Evolutionary conservation across 2,888 invertebrate species (phyloP).

Genomic region (Caradrina kadenii): DNA sequence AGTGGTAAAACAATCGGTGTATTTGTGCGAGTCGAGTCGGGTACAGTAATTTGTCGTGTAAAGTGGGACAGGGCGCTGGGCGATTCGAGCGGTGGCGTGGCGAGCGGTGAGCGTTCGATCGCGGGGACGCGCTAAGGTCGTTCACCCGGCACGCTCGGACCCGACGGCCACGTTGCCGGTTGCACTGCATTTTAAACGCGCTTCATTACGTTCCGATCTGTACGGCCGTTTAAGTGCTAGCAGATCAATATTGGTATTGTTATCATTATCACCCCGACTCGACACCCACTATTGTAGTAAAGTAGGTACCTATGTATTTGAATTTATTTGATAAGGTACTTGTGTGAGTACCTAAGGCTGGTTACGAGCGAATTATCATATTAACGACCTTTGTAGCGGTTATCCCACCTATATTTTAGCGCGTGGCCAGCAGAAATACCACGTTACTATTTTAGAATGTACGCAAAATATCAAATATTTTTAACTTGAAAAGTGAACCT

Average conservation of each 20-base stretch:
- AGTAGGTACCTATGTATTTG: conserved; percentile 29
- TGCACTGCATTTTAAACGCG: conserved; percentile 70
- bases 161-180: conserved; percentile 67
- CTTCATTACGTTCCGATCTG: conserved; percentile 72
- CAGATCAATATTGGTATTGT: conserved; percentile 67
- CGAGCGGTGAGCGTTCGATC: conserved; percentile 79
- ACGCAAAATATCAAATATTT: conserved; percentile 26
- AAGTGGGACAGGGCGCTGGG: conserved; percentile 68
- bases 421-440: conserved; percentile 37
- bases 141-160: conserved; percentile 81
- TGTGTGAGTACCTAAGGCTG: conserved; percentile 24
- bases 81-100: conserved; percentile 66
- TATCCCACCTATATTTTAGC: conserved; percentile 38
- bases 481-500: conserved; percentile 17
- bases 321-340: conserved; percentile 44
- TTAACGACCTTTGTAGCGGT: conserved; percentile 46
- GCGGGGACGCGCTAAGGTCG: conserved; percentile 86
- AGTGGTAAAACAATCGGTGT: conserved; percentile 52
- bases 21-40: conserved; percentile 55
- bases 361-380: conserved; percentile 41
- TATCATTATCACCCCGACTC: conserved; percentile 53
- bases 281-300: conserved; percentile 40
- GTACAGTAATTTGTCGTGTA: conserved; percentile 74
- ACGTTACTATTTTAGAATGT: conserved; percentile 33
- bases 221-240: conserved; percentile 51